These are phyloP conservation scores for Steatocranus sp. DNA, from an alignment of 2,797 vertebrate species.

Conservation along the genomic window DNA sequence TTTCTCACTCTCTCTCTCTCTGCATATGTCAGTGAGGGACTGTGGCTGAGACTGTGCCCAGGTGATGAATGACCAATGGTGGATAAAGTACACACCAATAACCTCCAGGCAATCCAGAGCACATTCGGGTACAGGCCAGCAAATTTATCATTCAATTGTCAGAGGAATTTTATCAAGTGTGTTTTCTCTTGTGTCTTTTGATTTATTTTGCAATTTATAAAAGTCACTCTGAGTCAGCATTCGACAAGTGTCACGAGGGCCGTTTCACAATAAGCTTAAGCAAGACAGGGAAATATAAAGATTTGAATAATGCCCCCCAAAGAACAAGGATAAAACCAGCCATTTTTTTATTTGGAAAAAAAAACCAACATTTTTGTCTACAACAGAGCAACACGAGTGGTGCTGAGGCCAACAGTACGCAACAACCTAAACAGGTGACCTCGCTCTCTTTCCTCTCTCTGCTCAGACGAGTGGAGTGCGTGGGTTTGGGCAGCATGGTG, in stretches of 20 bases:
- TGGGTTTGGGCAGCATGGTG: slow-evolving; percentile 62
- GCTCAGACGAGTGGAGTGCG: slow-evolving; percentile 64
- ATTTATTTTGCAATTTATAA: slow-evolving; percentile 79
- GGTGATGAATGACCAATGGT: slow-evolving; percentile 76
- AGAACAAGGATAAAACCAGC: background rate
- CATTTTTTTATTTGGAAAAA: slow-evolving; percentile 14
- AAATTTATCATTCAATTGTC: slow-evolving; percentile 81
- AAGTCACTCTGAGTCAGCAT: slow-evolving; percentile 64
- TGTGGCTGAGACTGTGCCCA: slow-evolving; percentile 45
- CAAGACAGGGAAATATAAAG: background rate
- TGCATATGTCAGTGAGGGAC: slow-evolving; percentile 48
- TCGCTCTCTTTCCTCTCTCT: slow-evolving; percentile 44
- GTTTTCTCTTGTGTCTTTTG: slow-evolving; percentile 67
- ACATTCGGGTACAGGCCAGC: slow-evolving; percentile 51
- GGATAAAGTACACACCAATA: slow-evolving; percentile 79
- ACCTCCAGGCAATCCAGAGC: slow-evolving; percentile 73
- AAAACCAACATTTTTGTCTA: background rate
- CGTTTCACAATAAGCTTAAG: background rate
- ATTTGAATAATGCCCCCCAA: background rate
- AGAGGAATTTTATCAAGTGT: slow-evolving; percentile 72
- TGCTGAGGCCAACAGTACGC: slow-evolving; percentile 35
- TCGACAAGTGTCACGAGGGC: slow-evolving; percentile 35
- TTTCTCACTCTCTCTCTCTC: background rate
- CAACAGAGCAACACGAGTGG: slow-evolving; percentile 13
- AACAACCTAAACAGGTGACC: slow-evolving; percentile 53